Conservation (phyloP, 2,797 vertebrate genomes). For the Enteromius paludinosus region DNA sequence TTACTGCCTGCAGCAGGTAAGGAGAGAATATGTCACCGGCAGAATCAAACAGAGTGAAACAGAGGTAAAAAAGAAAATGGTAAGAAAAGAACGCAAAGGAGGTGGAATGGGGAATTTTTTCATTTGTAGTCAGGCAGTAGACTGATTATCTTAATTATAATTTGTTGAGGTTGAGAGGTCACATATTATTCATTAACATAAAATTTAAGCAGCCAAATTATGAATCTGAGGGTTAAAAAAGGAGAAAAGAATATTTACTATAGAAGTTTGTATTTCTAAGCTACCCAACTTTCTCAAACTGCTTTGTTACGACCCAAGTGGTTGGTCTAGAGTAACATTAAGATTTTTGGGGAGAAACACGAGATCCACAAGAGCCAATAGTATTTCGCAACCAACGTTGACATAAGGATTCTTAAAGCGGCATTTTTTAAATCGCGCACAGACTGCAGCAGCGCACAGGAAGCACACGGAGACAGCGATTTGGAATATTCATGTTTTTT, state of each 20-base stretch:
- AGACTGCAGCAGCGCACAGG: too few species aligned
- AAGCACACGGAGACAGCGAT: too few species aligned
- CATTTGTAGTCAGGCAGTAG: slow-evolving; percentile 27
- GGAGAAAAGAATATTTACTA: not conserved
- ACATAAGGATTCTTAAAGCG: too few species aligned
- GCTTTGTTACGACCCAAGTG: too few species aligned
- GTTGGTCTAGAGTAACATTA: too few species aligned
- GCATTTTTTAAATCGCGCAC: too few species aligned
- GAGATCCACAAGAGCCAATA: too few species aligned
- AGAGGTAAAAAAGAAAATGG: slow-evolving; percentile 17
- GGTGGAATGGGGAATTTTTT: slow-evolving; percentile 16
- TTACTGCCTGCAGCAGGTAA: slow-evolving; percentile 51
- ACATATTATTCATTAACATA: slow-evolving; percentile 35
- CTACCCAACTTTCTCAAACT: slow-evolving; percentile 15
- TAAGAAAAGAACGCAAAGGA: slow-evolving; percentile 10
- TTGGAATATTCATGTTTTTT: too few species aligned
- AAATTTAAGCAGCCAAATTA: not conserved
- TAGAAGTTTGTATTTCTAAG: slow-evolving; percentile 20
- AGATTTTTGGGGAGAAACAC: too few species aligned
- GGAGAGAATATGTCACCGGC: slow-evolving; percentile 46
- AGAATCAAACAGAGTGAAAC: slow-evolving; percentile 39
- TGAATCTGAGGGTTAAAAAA: not conserved
- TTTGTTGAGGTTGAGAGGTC: slow-evolving; percentile 35
- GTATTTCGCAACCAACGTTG: too few species aligned
- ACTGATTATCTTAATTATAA: slow-evolving; percentile 52